Percentiles rank a stretch among this genome's conserved stretches.
Conservation (phyloP, 35 echinoderm and acorn worm genomes). For the Apostichopus japonicus region DNA sequence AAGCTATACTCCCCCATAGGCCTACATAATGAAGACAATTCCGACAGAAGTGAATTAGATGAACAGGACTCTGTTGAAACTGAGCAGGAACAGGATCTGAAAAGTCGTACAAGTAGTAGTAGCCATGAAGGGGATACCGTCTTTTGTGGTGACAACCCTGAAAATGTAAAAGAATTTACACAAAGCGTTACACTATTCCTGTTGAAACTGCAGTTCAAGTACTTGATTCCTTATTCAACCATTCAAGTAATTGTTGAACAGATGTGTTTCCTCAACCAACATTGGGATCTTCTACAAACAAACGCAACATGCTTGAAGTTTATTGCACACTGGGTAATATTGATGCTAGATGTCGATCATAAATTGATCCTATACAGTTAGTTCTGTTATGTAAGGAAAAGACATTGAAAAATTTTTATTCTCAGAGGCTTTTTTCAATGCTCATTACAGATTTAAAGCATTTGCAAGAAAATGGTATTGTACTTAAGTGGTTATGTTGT, state of each 20-base stretch:
- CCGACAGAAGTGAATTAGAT: no score
- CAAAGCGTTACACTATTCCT: no score
- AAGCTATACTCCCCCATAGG: no score
- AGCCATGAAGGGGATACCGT: no score
- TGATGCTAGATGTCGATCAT: background rate
- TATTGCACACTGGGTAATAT: slow-evolving; percentile 46
- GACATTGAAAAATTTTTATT: slow-evolving; percentile 22
- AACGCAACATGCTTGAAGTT: slow-evolving; percentile 43
- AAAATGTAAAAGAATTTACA: no score
- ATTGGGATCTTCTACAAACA: slow-evolving; percentile 36
- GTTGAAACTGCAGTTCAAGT: background rate
- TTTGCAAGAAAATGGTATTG: slow-evolving; percentile 32
- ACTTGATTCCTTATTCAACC: background rate
- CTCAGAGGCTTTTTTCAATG: slow-evolving; percentile 2
- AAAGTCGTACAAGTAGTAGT: no score
- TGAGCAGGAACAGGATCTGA: no score
- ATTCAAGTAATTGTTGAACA: slow-evolving; percentile 10
- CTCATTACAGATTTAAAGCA: slow-evolving; percentile 30
- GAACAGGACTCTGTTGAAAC: no score
- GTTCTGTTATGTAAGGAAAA: slow-evolving; percentile 59
- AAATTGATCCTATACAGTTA: slow-evolving; percentile 51
- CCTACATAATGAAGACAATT: no score
- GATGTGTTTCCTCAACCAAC: no score
- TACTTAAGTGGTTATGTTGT: background rate
- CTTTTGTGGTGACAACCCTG: no score